A percentile compares a stretch with the other conserved stretches of the same genome.
phyloP scores from a whole-genome alignment of 2,113 vertebrate genomes.

The Kryptolebias marmoratus region DNA sequence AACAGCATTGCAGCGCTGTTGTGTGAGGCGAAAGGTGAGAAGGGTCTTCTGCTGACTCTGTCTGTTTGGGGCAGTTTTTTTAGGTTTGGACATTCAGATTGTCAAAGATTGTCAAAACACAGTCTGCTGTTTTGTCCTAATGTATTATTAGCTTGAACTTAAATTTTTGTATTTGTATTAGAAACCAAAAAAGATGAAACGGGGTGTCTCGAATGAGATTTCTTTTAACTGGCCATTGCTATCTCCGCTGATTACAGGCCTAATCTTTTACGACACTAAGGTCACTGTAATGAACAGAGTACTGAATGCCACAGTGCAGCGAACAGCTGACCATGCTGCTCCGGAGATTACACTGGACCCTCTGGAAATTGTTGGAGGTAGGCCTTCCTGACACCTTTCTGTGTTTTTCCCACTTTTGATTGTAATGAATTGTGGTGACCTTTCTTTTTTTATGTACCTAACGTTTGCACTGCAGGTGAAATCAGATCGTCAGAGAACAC shows the following conservation, averaged over 20 bases:
- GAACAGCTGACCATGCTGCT: constrained; percentile 95
- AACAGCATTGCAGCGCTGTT: constrained; percentile 91
- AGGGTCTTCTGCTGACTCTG: neutral
- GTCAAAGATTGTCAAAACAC: too few species aligned
- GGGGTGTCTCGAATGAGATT: too few species aligned
- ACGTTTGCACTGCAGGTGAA: constrained; percentile 83
- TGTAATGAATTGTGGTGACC: neutral
- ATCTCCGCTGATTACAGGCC: constrained; percentile 75
- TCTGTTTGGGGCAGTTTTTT: neutral
- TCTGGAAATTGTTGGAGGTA: constrained; percentile 94
- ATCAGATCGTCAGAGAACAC: constrained; percentile 92
- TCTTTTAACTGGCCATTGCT: neutral
- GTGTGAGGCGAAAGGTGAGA: constrained; percentile 92
- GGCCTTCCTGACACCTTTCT: neutral
- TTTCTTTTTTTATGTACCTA: neutral
- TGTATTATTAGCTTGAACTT: neutral
- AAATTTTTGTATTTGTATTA: neutral
- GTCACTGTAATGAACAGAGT: constrained; percentile 95
- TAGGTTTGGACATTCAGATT: too few species aligned
- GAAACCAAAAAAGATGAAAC: neutral
- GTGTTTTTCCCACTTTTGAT: neutral
- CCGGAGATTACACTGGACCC: constrained; percentile 97
- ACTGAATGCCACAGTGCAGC: constrained; percentile 93
- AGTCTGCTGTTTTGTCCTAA: too few species aligned
- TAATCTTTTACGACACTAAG: constrained; percentile 97